Evolutionary conservation across 2,113 vertebrate genomes (phyloP).

Genomic region (Microcebus lehilahytsara): DNA sequence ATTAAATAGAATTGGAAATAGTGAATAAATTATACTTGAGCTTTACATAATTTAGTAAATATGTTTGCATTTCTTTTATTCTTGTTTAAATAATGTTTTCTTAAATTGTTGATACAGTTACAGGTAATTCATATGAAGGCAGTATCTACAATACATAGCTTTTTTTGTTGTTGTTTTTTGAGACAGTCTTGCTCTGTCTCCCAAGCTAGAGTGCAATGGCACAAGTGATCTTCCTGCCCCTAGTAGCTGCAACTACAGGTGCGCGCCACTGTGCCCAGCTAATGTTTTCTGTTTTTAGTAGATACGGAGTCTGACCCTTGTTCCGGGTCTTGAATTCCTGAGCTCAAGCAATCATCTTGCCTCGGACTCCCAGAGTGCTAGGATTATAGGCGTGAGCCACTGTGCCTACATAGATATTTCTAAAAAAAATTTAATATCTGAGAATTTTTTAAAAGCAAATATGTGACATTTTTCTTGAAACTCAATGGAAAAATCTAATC

Average conservation of each 20-base stretch:
- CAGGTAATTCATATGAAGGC: background rate
- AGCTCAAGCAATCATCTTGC: too few species aligned
- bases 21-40: background rate
- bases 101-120: background rate
- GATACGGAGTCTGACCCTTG: too few species aligned
- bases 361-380: too few species aligned
- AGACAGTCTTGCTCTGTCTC: too few species aligned
- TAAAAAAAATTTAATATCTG: background rate
- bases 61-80: background rate
- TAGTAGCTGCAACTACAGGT: too few species aligned
- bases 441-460: background rate
- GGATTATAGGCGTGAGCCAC: too few species aligned
- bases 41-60: background rate
- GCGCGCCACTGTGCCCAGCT: too few species aligned
- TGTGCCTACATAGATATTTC: background rate
- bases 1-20: background rate
- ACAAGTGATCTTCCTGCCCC: too few species aligned
- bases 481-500: background rate
- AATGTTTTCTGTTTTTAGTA: too few species aligned
- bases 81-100: background rate
- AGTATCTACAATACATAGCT: background rate
- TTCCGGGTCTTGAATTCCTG: too few species aligned
- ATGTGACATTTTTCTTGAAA: background rate
- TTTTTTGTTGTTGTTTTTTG: too few species aligned
- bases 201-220: too few species aligned